These are phyloP conservation scores for Allolobophora icterica DNA, from an alignment of 2,888 invertebrate genomes.

Conservation along the genomic window DNA sequence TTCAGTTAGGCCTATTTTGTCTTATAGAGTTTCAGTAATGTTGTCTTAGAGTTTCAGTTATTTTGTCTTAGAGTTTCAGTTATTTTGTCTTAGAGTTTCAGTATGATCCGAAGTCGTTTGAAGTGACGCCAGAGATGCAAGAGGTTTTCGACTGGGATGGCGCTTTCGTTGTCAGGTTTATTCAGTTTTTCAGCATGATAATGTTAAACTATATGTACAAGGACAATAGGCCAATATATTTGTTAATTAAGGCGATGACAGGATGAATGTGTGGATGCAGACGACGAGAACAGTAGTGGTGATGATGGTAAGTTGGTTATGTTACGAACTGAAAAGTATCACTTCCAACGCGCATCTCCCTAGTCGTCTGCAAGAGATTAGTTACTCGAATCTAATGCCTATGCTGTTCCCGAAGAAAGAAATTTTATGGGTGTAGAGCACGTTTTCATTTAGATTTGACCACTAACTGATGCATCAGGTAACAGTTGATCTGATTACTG, in stretches of 20 bases:
- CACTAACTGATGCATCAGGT: too few relatives aligned
- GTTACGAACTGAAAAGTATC: neutral
- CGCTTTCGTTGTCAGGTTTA: slow-evolving; percentile 43
- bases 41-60: too few relatives aligned
- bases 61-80: slow-evolving; percentile 30
- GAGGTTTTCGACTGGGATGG: slow-evolving; percentile 40
- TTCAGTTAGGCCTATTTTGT: slow-evolving; percentile 18
- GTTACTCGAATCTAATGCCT: neutral
- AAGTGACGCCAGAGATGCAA: slow-evolving; percentile 40
- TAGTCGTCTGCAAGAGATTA: neutral
- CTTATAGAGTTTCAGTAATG: slow-evolving; percentile 41
- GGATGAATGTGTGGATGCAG: neutral
- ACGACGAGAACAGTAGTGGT: neutral
- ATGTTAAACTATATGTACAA: neutral
- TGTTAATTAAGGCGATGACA: too few relatives aligned
- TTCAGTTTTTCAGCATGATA: neutral
- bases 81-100: slow-evolving; percentile 34
- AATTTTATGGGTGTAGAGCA: neutral
- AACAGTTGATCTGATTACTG: too few relatives aligned
- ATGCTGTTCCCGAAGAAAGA: neutral
- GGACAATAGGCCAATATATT: too few relatives aligned
- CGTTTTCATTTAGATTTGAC: neutral
- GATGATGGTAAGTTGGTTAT: too few relatives aligned
- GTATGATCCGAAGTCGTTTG: slow-evolving; percentile 35
- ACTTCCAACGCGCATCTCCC: too few relatives aligned